Base-by-base conservation (phyloP, 2,888 invertebrate species). In the Opisthograptis luteolata region DNA sequence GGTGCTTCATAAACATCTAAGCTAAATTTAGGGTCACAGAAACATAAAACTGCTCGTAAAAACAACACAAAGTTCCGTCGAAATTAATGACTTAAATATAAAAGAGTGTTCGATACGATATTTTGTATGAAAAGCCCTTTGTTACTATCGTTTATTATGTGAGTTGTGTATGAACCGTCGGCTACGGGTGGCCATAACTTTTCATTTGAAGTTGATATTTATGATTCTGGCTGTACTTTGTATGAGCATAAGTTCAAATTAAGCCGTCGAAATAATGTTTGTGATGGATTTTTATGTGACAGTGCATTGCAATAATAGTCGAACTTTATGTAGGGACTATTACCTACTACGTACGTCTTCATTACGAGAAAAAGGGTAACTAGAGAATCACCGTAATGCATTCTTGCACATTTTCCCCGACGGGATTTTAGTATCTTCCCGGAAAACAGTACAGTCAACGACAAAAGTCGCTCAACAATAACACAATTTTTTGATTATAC, bases 1-100 rank as follows among this genome's bases (percentile, higher is more conserved):
- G 62, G 64, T 58, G 65, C 61, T 64, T 66, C 68, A 67, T 75
- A 79, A 78, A 76, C 69, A 70, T 67, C 68, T 72, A 68, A 76
- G 66, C 66, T 58, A 60, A 66, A 64, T 70, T 76, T 71, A 70
- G 68, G 64, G 67, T 62, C 64, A 62, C 68, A 64, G 57, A 51
- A 64, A 73, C 75, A 72, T 79, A 77, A 81, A 81, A 71, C 62
- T 45, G 62, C 44, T 66, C 71, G 71, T 79, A 77, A 81, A 79
- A 72, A 56, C 61, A 69, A 66, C 69, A 73, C 70, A 68, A 74
- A 76, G 62, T 71, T 66, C 56, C 65, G 58, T 58, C 66, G 65
- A 77, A 73, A 76, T 76, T 79, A 73, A 78, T 75, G 73, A 64
- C 62, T 50, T 30, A 51, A 55, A 61, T 62, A 68, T 63, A 67